Conservation (phyloP, 2,888 invertebrate genomes). For the Subacronicta megacephala region DNA sequence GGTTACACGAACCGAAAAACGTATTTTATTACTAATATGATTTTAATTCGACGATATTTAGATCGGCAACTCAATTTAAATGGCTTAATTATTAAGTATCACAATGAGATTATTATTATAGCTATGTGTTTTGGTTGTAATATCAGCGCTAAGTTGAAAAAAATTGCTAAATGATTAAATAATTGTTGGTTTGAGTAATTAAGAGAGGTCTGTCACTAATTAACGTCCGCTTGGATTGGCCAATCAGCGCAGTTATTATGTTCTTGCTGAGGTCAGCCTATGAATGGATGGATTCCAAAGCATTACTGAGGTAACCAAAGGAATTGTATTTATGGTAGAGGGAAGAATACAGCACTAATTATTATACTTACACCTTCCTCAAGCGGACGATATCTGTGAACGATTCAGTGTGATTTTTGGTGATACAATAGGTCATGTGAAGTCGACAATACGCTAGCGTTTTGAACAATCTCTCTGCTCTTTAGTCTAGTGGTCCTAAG, state of each 20-base stretch:
- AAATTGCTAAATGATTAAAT: slow-evolving; percentile 50
- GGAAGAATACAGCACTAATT: too few species aligned
- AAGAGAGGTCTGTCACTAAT: slow-evolving; percentile 4
- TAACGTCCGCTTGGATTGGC: neutral
- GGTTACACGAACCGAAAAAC: slow-evolving; percentile 35
- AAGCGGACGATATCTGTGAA: too few species aligned
- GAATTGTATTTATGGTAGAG: too few species aligned
- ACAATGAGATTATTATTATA: neutral
- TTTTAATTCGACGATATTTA: slow-evolving; percentile 50
- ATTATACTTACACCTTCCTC: too few species aligned
- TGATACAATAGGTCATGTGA: too few species aligned
- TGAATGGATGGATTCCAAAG: neutral
- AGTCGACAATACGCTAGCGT: too few species aligned
- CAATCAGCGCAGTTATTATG: neutral
- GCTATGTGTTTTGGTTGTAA: slow-evolving; percentile 10
- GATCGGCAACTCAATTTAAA: slow-evolving; percentile 26
- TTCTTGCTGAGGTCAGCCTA: neutral
- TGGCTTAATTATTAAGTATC: slow-evolving; percentile 36
- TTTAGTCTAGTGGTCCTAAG: too few species aligned
- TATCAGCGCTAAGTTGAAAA: slow-evolving; percentile 38
- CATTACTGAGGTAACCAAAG: too few species aligned
- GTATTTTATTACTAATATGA: slow-evolving; percentile 46
- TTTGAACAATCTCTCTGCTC: too few species aligned
- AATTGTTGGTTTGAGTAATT: slow-evolving; percentile 40
- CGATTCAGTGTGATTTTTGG: too few species aligned